Conservation (phyloP, 2,113 vertebrate species). For the Macaca fascicularis region T2T-MFA8v1.1 NC_088376.1:97268001-97268500, state of each 20-base stretch:
- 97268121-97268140: neutral
- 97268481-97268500: neutral
- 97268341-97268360: neutral
- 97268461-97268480: slow-evolving; percentile 22
- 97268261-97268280: slow-evolving; percentile 28
- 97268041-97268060: neutral
- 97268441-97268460: neutral
- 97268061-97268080: neutral
- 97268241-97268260: neutral
- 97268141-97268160: neutral
- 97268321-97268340: neutral
- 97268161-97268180: neutral
- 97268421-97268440: neutral
- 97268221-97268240: neutral
- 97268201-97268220: neutral
- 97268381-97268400: neutral
- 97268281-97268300: slow-evolving; percentile 24
- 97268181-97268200: slow-evolving; percentile 9
- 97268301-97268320: neutral
- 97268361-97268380: slow-evolving; percentile 38
- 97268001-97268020: neutral
- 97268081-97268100: neutral
- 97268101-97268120: neutral
- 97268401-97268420: neutral
- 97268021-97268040: neutral